Evolutionary conservation across 2,797 vertebrate species (phyloP).

Genomic region (Diplodus puntazzo): DNA sequence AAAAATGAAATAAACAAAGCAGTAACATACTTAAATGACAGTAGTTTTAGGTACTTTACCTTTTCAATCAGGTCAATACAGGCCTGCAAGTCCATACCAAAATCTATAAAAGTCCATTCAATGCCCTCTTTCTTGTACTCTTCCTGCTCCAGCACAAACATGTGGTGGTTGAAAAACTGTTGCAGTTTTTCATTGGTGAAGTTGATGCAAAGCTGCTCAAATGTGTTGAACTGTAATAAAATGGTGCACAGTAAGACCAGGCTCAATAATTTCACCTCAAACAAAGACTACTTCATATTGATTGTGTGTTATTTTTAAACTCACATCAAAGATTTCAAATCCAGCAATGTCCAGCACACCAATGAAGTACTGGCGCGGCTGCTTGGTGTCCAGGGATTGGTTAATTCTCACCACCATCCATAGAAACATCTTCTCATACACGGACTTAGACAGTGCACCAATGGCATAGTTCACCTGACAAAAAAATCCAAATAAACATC

Average conservation of each 20-base stretch:
- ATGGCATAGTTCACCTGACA: constrained; percentile 84
- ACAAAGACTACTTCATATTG: background rate
- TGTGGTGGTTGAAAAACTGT: constrained; percentile 91
- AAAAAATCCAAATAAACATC: background rate
- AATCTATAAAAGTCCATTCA: constrained; percentile 87
- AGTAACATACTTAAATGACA: background rate
- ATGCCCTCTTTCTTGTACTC: constrained; percentile 88
- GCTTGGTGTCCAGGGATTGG: constrained; percentile 90
- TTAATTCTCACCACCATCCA: constrained; percentile 94
- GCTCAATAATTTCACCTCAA: background rate
- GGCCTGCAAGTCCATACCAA: constrained; percentile 87
- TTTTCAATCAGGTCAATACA: constrained; percentile 88
- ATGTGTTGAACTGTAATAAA: constrained; percentile 87
- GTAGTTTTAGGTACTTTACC: constrained; percentile 21
- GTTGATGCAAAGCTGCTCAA: constrained; percentile 94
- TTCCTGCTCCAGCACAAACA: constrained; percentile 90
- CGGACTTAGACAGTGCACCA: constrained; percentile 87
- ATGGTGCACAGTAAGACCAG: background rate
- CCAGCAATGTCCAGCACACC: constrained; percentile 92
- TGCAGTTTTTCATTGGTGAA: constrained; percentile 92
- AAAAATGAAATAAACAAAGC: background rate
- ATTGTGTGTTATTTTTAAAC: constrained; percentile 21
- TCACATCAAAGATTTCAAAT: constrained; percentile 93
- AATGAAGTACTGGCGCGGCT: constrained; percentile 91
- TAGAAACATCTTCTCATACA: constrained; percentile 91